Evolutionary conservation across 2,113 vertebrate species (phyloP), one percentile per base, ranked within the genome.

Genomic region (Seriola quinqueradiata): DNA sequence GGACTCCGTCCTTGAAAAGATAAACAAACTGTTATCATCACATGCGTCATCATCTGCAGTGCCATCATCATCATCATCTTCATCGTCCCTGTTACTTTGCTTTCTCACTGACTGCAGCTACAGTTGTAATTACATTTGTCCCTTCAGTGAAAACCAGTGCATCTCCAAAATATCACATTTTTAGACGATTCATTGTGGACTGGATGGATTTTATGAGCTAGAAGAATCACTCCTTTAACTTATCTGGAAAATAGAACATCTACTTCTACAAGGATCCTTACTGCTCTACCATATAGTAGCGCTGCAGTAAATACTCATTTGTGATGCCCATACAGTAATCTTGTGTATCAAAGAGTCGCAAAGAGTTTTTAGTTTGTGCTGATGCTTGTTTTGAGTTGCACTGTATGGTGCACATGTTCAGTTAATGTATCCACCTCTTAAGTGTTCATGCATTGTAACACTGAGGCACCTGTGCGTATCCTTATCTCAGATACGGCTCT

Each of bases 1-100:
- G 12, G 16, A 60, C 40, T 21, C 5, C 4, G 1, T 34, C 64
- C 87, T 90, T 12, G 0, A 84, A 36, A 69, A 54, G 10, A 40
- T 28, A 61, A 44, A 58, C 36, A 75, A 5, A 67, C 1, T 6
- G 14, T 48, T 17, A 78, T 14, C 17, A 1, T 60, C 69, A 57
- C n/a, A 17, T 21, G 16, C 6, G 19, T 63, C 28, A 28, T 36
- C 59, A 17, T 36, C 38, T 38, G 8, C 16, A 48, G 21, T 4
- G 46, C 36, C 11, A 44, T 58, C 46, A 34, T 25, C 46, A 34
- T 25, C 2, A 59, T 64, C 23, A 60, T n/a, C 42, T 50, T 58
- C 48, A 68, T 28, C 50, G 21, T 67, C 44, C 19, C 40, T 23
- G 17, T 52, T 7, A 60, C 19, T 9, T 28, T 44, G 12, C 34